Conservation (phyloP, 2,888 invertebrate species). For the Cheilosia variabilis region DNA sequence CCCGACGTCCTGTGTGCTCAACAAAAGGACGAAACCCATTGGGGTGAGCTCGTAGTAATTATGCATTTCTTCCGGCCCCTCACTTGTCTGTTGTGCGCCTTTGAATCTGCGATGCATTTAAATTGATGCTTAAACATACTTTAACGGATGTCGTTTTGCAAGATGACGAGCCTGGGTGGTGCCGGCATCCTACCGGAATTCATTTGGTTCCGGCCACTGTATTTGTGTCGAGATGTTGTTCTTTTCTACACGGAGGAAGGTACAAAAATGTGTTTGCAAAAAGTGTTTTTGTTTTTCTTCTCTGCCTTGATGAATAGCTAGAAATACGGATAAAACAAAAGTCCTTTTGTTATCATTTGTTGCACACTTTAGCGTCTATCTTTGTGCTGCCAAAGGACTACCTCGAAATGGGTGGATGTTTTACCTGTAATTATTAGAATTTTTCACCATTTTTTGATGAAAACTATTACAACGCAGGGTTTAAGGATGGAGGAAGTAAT, state of each 20-base stretch:
- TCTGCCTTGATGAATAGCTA: constrained; percentile 30
- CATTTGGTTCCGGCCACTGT: constrained; percentile 54
- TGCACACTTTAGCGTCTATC: constrained; percentile 42
- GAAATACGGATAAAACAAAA: constrained; percentile 14
- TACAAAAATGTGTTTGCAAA: constrained; percentile 35
- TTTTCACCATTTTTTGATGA: constrained; percentile 5
- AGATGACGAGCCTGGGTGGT: constrained; percentile 30
- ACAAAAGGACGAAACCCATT: constrained; percentile 2
- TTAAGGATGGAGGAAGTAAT: constrained; percentile 64
- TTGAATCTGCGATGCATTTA: constrained; percentile 55
- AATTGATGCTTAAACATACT: constrained; percentile 72
- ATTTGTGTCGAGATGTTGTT: constrained; percentile 13
- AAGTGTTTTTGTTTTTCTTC: too few species aligned
- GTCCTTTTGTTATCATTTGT: constrained; percentile 57
- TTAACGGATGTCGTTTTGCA: constrained; percentile 63
- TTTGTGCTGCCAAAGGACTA: constrained; percentile 32
- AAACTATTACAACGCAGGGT: constrained; percentile 41
- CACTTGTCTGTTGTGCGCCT: constrained; percentile 11
- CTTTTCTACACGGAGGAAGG: neutral
- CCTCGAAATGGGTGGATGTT: constrained; percentile 44
- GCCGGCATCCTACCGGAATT: constrained; percentile 28
- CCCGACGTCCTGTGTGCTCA: constrained; percentile 10
- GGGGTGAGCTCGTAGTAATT: constrained; percentile 54
- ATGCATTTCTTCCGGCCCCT: constrained; percentile 34
- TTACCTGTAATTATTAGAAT: constrained; percentile 14